phyloP scores from a whole-genome alignment of 2,113 vertebrate genomes.

The Kryptolebias marmoratus region DNA sequence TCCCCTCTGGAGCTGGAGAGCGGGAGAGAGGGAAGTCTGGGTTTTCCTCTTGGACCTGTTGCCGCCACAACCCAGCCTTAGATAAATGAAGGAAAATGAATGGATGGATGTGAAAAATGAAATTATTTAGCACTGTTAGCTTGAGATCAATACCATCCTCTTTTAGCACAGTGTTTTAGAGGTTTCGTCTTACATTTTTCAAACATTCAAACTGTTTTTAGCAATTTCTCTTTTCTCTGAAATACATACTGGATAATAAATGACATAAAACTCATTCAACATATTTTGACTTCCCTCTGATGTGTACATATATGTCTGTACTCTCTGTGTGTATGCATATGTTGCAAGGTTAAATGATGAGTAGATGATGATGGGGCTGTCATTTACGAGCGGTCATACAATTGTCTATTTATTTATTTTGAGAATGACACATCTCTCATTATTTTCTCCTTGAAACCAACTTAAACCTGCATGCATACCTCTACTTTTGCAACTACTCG shows the following conservation, averaged over 20 bases:
- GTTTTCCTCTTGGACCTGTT: too few relatives aligned
- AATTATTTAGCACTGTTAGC: constrained; percentile 26
- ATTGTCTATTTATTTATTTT: constrained; percentile 55
- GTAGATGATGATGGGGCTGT: constrained; percentile 57
- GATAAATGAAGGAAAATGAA: too few relatives aligned
- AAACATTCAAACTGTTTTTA: constrained; percentile 5
- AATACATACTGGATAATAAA: constrained; percentile 26
- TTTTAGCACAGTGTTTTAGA: neutral
- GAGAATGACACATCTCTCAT: constrained; percentile 31
- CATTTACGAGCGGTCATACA: constrained; percentile 52
- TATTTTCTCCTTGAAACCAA: constrained; percentile 12
- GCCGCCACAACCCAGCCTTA: too few relatives aligned
- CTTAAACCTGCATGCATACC: constrained; percentile 2
- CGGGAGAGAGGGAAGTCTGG: neutral
- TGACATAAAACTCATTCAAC: constrained; percentile 46
- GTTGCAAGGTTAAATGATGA: constrained; percentile 51
- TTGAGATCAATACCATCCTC: too few relatives aligned
- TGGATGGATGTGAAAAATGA: constrained; percentile 1
- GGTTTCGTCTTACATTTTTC: constrained; percentile 45
- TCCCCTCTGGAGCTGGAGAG: too few relatives aligned
- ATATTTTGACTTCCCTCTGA: constrained; percentile 14
- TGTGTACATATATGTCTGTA: constrained; percentile 10
- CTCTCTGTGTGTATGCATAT: constrained; percentile 8
- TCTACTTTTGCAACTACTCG: neutral
- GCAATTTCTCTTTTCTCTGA: neutral